Evolutionary conservation across 92 coral and sea anemone genomes (phyloP).

Genomic region (Actinostola sp.): DNA sequence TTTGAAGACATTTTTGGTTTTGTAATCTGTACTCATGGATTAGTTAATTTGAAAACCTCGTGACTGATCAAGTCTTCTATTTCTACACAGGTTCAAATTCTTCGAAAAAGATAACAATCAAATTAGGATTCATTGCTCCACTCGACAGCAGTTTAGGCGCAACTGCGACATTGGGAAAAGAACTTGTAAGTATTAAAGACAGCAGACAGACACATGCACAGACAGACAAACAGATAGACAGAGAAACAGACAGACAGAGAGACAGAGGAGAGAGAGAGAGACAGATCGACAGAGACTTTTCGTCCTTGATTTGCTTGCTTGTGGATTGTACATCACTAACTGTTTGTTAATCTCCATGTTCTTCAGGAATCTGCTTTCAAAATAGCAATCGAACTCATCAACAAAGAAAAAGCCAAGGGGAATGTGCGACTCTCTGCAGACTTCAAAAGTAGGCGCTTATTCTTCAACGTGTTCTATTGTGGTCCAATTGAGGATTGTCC

Average conservation of each 20-base stretch:
- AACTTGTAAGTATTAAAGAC: conserved; percentile 67
- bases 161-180: conserved; percentile 84
- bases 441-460: conserved; percentile 79
- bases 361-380: conserved; percentile 92
- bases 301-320: background rate
- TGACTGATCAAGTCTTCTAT: conserved; percentile 21
- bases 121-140: conserved; percentile 92
- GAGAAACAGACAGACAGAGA: no score
- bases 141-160: conserved; percentile 88
- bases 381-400: conserved; percentile 81
- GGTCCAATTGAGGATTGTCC: background rate
- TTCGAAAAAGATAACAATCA: conserved; percentile 82
- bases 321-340: background rate
- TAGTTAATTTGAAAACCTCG: background rate
- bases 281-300: no score
- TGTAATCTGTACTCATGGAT: no score
- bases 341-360: conserved; percentile 12
- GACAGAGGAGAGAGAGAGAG: no score
- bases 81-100: conserved; percentile 61
- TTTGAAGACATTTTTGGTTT: no score
- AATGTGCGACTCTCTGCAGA: conserved; percentile 83
- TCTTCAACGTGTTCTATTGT: background rate
- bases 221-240: no score
- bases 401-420: conserved; percentile 77
- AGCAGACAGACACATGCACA: background rate